phyloP scores from a whole-genome alignment of 2,113 vertebrate genomes.

The Eira barbara region DNA sequence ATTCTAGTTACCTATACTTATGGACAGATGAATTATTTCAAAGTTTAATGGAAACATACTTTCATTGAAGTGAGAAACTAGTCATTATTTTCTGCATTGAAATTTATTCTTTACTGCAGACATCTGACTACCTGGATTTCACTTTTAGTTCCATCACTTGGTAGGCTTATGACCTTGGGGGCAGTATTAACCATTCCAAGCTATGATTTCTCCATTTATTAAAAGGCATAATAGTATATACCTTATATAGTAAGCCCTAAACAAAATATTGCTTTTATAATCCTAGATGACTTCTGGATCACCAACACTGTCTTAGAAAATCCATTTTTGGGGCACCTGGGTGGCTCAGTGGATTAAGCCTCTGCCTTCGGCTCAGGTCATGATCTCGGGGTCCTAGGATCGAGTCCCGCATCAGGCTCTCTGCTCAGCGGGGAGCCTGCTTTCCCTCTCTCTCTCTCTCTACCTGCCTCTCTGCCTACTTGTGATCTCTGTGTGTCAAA shows the following conservation, averaged over 20 bases:
- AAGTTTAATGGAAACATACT: background rate
- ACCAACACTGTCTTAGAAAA: background rate
- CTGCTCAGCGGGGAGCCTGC: too few species aligned
- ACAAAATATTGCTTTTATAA: background rate
- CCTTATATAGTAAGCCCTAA: background rate
- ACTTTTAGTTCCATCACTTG: background rate
- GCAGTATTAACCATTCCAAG: background rate
- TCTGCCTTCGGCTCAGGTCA: too few species aligned
- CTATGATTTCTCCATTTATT: background rate
- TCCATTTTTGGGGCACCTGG: too few species aligned
- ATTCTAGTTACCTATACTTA: background rate
- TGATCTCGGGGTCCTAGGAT: too few species aligned
- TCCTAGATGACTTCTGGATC: background rate
- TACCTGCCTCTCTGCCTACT: too few species aligned
- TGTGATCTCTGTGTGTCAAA: too few species aligned
- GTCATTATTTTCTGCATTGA: slow-evolving; percentile 22
- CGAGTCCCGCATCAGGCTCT: too few species aligned
- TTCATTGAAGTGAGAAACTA: background rate
- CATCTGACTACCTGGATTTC: background rate
- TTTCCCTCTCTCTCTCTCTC: too few species aligned
- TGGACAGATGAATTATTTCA: background rate
- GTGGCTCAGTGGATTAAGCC: too few species aligned
- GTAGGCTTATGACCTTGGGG: background rate
- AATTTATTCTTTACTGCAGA: background rate
- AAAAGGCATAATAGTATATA: background rate